Evolutionary conservation across 2,797 vertebrate genomes (phyloP).

Genomic region (Poeciliopsis presidionis): DNA sequence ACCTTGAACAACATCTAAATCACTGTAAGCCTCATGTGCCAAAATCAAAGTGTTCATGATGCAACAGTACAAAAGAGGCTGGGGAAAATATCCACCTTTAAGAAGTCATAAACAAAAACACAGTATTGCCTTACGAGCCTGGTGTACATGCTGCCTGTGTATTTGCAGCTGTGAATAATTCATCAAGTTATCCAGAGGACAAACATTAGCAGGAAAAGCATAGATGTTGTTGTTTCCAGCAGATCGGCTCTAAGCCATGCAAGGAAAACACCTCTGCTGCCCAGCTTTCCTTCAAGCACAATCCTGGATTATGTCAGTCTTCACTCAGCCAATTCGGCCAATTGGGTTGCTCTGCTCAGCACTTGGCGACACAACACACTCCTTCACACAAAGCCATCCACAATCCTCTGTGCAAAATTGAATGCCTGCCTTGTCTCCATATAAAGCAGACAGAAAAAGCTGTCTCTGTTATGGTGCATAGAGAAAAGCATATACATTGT

Average conservation of each 20-base stretch:
- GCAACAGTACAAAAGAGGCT: background rate
- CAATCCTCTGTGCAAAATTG: background rate
- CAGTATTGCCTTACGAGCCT: background rate
- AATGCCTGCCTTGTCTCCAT: background rate
- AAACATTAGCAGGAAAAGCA: background rate
- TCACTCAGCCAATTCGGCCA: background rate
- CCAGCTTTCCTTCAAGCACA: slow-evolving; percentile 7
- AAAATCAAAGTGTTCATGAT: background rate
- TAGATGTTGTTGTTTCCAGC: background rate
- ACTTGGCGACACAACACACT: background rate
- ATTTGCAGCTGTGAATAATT: background rate
- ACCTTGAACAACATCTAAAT: slow-evolving; percentile 2
- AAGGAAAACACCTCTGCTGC: background rate
- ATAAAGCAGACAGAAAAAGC: background rate
- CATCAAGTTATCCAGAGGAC: background rate
- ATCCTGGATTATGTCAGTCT: slow-evolving; percentile 6
- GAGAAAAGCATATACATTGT: slow-evolving; percentile 1
- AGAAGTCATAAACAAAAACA: background rate
- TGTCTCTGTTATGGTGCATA: background rate
- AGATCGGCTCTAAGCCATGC: background rate
- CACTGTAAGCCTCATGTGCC: background rate
- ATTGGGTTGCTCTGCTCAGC: background rate
- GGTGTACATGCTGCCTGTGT: background rate
- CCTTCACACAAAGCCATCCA: background rate
- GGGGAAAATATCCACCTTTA: background rate